Percentiles rank a stretch among this genome's conserved stretches.
Conservation (phyloP, 2,113 vertebrate genomes). For the Gasterosteus aculeatus region DNA sequence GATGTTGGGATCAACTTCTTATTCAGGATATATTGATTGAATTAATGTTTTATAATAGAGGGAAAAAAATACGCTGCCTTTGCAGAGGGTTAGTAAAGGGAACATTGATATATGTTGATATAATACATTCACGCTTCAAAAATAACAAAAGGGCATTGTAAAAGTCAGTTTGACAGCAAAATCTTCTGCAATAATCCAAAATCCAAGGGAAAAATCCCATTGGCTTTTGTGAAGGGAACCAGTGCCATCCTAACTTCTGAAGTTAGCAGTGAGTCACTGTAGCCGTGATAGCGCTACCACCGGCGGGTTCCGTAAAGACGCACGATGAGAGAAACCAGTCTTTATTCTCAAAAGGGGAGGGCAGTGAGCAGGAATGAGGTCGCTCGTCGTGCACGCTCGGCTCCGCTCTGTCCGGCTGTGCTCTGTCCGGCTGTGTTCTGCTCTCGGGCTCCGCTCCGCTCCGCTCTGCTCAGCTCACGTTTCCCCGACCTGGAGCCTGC, state of each 20-base stretch:
- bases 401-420: too few species aligned
- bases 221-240: neutral
- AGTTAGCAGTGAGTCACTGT: neutral
- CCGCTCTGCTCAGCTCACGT: too few species aligned
- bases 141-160: neutral
- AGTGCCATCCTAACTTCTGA: neutral
- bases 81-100: neutral
- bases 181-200: neutral
- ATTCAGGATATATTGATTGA: neutral
- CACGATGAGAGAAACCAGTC: too few species aligned
- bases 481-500: too few species aligned
- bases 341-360: too few species aligned
- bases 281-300: too few species aligned
- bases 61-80: neutral
- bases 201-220: neutral
- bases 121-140: neutral
- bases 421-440: too few species aligned
- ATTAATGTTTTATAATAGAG: neutral
- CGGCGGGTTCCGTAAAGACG: too few species aligned
- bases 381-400: too few species aligned
- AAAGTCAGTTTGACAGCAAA: neutral
- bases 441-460: too few species aligned
- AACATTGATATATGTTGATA: neutral
- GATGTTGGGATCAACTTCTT: slow-evolving; percentile 1
- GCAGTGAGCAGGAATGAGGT: too few species aligned